Evolutionary conservation across 2,888 invertebrate genomes (phyloP), one percentile per base, ranked within the genome.

Genomic region (Neria commutata): DNA sequence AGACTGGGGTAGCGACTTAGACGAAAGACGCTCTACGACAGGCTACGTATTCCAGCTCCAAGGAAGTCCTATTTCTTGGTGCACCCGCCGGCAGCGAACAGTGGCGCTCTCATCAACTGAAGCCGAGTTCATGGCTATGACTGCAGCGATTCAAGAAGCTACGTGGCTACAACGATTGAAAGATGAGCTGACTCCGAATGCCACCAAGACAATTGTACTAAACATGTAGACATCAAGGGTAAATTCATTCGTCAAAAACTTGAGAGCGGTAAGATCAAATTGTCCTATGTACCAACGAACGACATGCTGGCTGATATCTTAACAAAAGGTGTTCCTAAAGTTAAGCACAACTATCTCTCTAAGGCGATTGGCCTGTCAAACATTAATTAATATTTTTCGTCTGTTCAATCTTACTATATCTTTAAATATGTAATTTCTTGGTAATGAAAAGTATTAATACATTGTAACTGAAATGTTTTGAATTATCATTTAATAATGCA

Each of bases 101-200:
- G 11, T 29, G 29, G 29, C 29, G 29, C 26, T 56, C 5, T 56
- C 55, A 42, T 49, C 49, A 29, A 51, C 45, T 1, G 50, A 56
- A 45, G 29, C 6, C 51, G 51, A 56, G 17, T 56, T 45, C 14
- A 56, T 56, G 56, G 49, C 56, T 10, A 51, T 29, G 51, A 19
- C 23, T 3, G 46, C 50, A 50, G 45, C 56, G 8, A 16, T 25
- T 24, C 52, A 40, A 25, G 11, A 29, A 29, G 29, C 29, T 6
- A 11, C 29, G 11, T 29, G 29, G 29, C 29, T 29, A 29, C 29
- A 29, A 11, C 29, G 6, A 29, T 29, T 29, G 29, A 6, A 29
- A 29, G 29, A 29, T 29, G 29, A 29, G 29, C 29, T 29, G 29
- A 29, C 29, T 8, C 29, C 6, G 11, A 29, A 8, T 29, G 11